A percentile compares a stretch with the other conserved stretches of the same genome.
These are phyloP conservation scores for Chiridota heheva DNA, from an alignment of 35 echinoderm and acorn worm genomes.

Conservation along the genomic window DNA sequence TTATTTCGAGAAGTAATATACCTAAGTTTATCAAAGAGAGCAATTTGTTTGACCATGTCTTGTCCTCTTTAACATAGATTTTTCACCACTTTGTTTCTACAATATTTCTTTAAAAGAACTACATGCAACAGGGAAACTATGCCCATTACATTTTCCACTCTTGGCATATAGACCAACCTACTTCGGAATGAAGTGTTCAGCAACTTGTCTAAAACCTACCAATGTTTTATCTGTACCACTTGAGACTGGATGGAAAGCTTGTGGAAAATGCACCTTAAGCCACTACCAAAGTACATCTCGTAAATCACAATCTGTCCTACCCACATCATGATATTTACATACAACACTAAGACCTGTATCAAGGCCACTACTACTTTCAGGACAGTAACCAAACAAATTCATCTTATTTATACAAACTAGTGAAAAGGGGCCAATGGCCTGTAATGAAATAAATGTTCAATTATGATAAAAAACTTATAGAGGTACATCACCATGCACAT, in stretches of 20 bases:
- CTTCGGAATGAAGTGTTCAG: not conserved
- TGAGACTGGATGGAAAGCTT: not conserved
- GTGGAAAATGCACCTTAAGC: not conserved
- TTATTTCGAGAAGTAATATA: too few species aligned
- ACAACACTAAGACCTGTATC: not conserved
- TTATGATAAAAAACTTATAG: constrained; percentile 6
- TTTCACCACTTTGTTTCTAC: too few species aligned
- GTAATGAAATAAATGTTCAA: too few species aligned
- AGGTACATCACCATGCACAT: constrained; percentile 6
- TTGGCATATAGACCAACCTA: not conserved
- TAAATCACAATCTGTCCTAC: not conserved
- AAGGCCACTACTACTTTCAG: not conserved
- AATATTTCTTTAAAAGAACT: too few species aligned
- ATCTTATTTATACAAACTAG: not conserved
- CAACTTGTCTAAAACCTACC: constrained; percentile 2
- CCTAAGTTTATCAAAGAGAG: too few species aligned
- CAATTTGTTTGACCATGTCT: too few species aligned
- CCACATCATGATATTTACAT: not conserved
- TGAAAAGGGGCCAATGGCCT: too few species aligned
- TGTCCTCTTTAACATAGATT: too few species aligned
- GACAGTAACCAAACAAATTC: not conserved
- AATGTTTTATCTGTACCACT: constrained; percentile 10
- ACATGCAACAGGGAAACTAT: not conserved
- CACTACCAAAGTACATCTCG: constrained; percentile 9
- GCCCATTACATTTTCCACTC: not conserved